phyloP scores from a whole-genome alignment of 2,797 vertebrate genomes.

The Staurois parvus region DNA sequence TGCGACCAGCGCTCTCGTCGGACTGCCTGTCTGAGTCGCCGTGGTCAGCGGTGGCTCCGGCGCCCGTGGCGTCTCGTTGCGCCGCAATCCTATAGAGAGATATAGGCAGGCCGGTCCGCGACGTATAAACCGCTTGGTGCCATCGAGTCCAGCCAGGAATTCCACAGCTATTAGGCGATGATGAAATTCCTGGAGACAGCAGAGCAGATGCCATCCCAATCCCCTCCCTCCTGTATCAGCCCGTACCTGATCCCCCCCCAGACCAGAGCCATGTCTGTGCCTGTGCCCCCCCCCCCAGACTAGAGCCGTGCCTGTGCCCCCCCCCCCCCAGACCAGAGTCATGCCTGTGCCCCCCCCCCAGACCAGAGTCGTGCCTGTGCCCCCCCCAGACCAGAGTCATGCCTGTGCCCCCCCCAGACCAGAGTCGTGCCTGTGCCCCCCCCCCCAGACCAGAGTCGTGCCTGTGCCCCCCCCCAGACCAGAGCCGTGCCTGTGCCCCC shows the following conservation, averaged over 20 bases:
- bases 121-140: background rate
- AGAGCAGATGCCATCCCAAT: background rate
- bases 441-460: background rate
- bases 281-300: background rate
- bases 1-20: too few relatives aligned
- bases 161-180: constrained; percentile 36
- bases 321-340: background rate
- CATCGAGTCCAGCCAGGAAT: constrained; percentile 27
- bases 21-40: too few relatives aligned
- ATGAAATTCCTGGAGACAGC: constrained; percentile 32
- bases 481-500: background rate
- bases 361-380: too few relatives aligned
- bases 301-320: background rate
- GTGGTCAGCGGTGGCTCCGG: too few relatives aligned
- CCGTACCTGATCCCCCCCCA: background rate
- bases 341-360: too few relatives aligned
- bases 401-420: background rate
- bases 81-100: too few relatives aligned
- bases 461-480: too few relatives aligned
- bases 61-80: too few relatives aligned
- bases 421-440: background rate
- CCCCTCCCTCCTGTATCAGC: background rate
- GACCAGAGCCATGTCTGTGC: background rate
- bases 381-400: background rate
- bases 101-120: too few relatives aligned